These are phyloP conservation scores for Vidua macroura DNA, from an alignment of 2,113 vertebrate genomes.

Conservation along the genomic window DNA sequence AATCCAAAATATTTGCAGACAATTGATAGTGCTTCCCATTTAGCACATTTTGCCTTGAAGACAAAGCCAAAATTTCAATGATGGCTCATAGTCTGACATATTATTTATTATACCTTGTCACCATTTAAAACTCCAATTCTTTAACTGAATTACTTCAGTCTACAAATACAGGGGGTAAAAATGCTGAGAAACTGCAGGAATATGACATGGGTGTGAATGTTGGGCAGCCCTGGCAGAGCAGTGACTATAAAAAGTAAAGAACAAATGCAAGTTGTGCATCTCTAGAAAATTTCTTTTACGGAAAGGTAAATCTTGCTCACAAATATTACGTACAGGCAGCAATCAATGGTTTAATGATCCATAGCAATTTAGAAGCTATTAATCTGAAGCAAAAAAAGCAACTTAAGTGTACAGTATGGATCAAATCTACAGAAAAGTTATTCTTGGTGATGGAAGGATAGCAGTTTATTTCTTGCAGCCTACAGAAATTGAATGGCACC, in stretches of 20 bases:
- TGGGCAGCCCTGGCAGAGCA: background rate
- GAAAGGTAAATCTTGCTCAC: background rate
- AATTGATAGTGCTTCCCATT: background rate
- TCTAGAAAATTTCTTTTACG: background rate
- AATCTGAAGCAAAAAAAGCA: background rate
- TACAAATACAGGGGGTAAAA: background rate
- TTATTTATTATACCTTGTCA: background rate
- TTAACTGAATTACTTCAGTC: background rate
- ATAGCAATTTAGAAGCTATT: background rate
- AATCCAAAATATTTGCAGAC: conserved; percentile 7
- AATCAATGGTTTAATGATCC: background rate
- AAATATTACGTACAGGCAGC: background rate
- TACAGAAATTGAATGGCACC: background rate
- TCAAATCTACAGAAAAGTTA: background rate
- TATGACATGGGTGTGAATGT: background rate
- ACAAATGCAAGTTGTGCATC: background rate
- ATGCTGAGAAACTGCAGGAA: background rate
- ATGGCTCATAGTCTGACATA: background rate
- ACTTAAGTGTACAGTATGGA: background rate
- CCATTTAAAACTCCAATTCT: background rate
- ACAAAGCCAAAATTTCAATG: background rate
- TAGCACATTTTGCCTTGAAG: background rate
- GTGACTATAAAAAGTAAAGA: background rate
- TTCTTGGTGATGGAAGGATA: background rate
- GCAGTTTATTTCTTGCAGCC: background rate